A percentile compares a stretch with the other conserved stretches of the same genome.
phyloP scores from a whole-genome alignment of 1,140 invertebrate species.

The Drosophila tristis region DNA sequence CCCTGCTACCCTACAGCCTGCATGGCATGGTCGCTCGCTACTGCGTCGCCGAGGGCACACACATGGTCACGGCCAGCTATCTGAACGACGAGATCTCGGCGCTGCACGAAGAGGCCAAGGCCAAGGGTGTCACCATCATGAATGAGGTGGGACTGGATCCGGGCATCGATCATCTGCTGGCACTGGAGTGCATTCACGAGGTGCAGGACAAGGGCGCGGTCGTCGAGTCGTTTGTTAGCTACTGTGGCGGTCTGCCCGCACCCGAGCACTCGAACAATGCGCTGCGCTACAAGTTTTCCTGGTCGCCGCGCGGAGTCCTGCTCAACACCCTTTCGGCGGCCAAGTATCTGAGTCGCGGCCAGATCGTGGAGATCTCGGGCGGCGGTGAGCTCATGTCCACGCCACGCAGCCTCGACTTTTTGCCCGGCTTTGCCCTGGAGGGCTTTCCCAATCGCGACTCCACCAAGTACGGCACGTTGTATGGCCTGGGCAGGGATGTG shows the following conservation, averaged over 20 bases:
- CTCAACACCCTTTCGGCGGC: slow-evolving; percentile 95
- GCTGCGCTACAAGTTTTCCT: slow-evolving; percentile 98
- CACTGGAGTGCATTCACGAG: slow-evolving; percentile 98
- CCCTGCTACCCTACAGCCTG: slow-evolving; percentile 95
- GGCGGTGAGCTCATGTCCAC: slow-evolving; percentile 95
- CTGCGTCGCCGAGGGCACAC: slow-evolving; percentile 93
- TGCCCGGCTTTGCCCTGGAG: slow-evolving; percentile 98
- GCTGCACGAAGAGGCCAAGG: slow-evolving; percentile 91
- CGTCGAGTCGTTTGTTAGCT: slow-evolving; percentile 97
- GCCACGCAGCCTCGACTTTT: slow-evolving; percentile 91
- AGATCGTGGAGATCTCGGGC: slow-evolving; percentile 95
- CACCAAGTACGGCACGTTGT: slow-evolving; percentile 93
- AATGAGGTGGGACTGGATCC: slow-evolving; percentile 99
- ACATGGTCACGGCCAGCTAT: slow-evolving; percentile 99
- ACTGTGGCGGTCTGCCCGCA: slow-evolving; percentile 97
- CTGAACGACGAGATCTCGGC: slow-evolving; percentile 92
- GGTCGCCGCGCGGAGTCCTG: slow-evolving; percentile 96
- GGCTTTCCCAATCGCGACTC: slow-evolving; percentile 98
- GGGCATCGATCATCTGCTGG: slow-evolving; percentile 98
- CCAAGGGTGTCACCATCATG: slow-evolving; percentile 94
- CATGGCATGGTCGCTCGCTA: slow-evolving; percentile 94
- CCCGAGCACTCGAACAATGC: slow-evolving; percentile 98
- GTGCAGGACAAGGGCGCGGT: slow-evolving; percentile 90
- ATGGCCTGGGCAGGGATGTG: slow-evolving; percentile 92
- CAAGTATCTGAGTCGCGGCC: slow-evolving; percentile 93